phyloP scores from a whole-genome alignment of 1,140 invertebrate genomes.

The Melanaphis sacchari region DNA sequence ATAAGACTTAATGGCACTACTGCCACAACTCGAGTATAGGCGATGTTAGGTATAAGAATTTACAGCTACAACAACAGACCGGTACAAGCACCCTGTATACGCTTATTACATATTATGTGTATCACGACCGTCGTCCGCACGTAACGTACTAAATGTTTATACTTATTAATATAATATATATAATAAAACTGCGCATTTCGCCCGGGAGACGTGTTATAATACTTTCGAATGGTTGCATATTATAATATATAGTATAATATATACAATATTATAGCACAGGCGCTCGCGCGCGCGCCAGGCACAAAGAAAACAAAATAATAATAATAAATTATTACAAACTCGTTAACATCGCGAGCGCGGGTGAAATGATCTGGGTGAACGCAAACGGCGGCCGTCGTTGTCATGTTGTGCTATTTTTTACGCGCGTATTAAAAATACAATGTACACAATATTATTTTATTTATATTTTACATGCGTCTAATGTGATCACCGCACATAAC shows the following conservation, averaged over 20 bases:
- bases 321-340: constrained; percentile 37
- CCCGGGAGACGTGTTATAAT: background rate
- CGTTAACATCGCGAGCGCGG: constrained; percentile 27
- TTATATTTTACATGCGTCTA: background rate
- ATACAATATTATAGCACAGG: background rate
- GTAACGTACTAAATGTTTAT: background rate
- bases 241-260: background rate
- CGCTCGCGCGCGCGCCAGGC: background rate
- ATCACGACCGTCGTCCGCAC: constrained; percentile 7
- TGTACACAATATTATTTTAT: background rate
- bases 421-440: background rate
- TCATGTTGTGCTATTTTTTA: background rate
- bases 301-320: constrained; percentile 41
- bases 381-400: background rate
- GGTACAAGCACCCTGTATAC: background rate
- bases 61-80: background rate
- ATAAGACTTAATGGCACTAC: background rate
- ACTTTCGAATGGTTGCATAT: constrained; percentile 14
- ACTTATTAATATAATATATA: background rate
- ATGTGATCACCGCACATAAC: background rate
- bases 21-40: background rate
- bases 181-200: background rate
- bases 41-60: background rate
- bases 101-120: constrained; percentile 3
- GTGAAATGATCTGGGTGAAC: constrained; percentile 30